Evolutionary conservation across 2,113 vertebrate species (phyloP).

Genomic region (Scolopax mira): DNA sequence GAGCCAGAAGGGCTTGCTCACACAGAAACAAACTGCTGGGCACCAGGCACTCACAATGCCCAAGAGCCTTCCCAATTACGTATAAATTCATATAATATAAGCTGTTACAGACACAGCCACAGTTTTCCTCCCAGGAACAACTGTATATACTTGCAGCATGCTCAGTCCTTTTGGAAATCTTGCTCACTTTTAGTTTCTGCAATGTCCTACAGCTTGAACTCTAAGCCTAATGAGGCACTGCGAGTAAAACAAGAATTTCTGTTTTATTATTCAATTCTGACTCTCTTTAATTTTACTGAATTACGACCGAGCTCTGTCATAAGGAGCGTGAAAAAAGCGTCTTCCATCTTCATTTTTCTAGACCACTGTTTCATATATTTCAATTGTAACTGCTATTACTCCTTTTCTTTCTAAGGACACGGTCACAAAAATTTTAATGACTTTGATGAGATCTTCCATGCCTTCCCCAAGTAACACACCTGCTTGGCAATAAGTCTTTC

Average conservation of each 20-base stretch:
- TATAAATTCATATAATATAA: background rate
- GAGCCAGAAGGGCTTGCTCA: background rate
- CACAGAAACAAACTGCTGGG: background rate
- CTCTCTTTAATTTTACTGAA: background rate
- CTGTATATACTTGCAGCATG: background rate
- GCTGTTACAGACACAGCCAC: fast-evolving
- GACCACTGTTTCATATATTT: background rate
- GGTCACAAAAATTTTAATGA: background rate
- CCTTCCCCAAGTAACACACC: background rate
- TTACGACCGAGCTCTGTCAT: fast-evolving
- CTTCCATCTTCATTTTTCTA: background rate
- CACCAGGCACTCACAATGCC: background rate
- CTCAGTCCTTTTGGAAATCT: background rate
- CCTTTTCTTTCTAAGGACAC: background rate
- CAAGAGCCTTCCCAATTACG: background rate
- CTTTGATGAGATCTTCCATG: background rate
- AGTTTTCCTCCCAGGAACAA: background rate
- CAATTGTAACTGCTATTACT: background rate
- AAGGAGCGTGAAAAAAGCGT: background rate
- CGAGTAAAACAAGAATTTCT: background rate
- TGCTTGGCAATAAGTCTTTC: background rate
- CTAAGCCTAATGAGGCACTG: background rate
- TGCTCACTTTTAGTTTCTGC: background rate
- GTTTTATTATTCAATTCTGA: background rate
- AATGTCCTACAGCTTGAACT: background rate